These are phyloP conservation scores for Ochotona princeps DNA, from an alignment of 2,113 vertebrate genomes.

Conservation along the genomic window DNA sequence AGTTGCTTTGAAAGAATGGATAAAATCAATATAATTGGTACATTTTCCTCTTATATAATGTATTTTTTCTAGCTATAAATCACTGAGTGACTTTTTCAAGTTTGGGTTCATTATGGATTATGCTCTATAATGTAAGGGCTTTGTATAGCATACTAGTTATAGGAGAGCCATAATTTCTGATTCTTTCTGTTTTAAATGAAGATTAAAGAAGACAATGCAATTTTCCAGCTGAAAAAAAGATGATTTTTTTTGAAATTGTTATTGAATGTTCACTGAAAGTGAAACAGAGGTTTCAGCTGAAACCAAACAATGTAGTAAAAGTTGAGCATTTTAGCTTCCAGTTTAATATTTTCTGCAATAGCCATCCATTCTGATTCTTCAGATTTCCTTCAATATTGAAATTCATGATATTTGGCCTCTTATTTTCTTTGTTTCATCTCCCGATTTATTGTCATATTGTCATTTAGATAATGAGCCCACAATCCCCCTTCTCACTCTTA, in stretches of 20 bases:
- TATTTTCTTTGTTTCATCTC: not conserved
- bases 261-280: not conserved
- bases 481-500: not conserved
- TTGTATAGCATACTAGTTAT: not conserved
- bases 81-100: not conserved
- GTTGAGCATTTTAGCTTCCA: conserved; percentile 16
- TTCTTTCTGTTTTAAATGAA: conserved; percentile 19
- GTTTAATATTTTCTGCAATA: not conserved
- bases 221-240: not conserved
- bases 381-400: not conserved
- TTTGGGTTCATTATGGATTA: not conserved
- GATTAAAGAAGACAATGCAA: not conserved
- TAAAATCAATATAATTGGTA: conserved; percentile 1
- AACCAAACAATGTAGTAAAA: not conserved
- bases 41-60: not conserved
- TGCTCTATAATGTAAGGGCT: not conserved
- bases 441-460: not conserved
- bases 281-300: conserved; percentile 13
- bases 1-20: not conserved
- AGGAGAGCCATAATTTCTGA: not conserved
- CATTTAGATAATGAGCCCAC: not conserved
- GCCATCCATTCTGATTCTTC: not conserved
- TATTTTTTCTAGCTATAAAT: conserved; percentile 7
- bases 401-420: not conserved
- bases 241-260: not conserved